Base-by-base conservation (phyloP, 2,888 invertebrate species). In the Oscheius sp. region DNA sequence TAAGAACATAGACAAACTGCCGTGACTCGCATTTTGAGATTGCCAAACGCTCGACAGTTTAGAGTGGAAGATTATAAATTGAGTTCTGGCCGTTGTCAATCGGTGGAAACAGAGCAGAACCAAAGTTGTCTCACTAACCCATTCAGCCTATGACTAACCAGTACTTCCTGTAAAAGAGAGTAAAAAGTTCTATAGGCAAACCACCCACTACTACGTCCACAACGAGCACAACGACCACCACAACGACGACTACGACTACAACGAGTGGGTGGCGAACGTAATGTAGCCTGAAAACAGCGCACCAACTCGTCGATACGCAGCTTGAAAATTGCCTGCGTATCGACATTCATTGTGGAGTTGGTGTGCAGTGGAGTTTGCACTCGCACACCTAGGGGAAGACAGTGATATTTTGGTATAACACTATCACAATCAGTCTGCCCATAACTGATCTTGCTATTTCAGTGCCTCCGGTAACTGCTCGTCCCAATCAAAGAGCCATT, bases 401-500 rank as follows among this genome's bases (percentile, higher is more conserved):
- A 57, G 21, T 10, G 29, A 32, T 21, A 57, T 21, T 47, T 13
- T 13, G 37, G 13, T 0, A 42, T 13, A 62, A 42, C 21, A n/a
- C 47, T 11, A 62, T 42, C 37, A 42, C 7, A 42, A 42, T 62
- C 1, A 4, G 37, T 21, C 11, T 42, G 9, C 42, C 2, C 13
- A 35, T 4, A 42, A 35, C 1, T 13, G 0, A 37, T 53, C 32
- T 10, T 0, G 10, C 42, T 42, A 9, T 80, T 80, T 51, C 59
- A 80, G 80, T 76, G 1, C 71, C 63, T 2, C 76, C 80, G 7
- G 65, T 78, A 9, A 48, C 68, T 1, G 66, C 74, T 35, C 73
- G 75, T 11, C 70, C 71, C 0, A 77, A 80, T 53, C 79, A 79
- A 72, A 60, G 82, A 33, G 77, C 82, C 1, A 84, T 82, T 68